Evolutionary conservation across 2,797 vertebrate species (phyloP).

Genomic region (Macropus fuliginosus): DNA sequence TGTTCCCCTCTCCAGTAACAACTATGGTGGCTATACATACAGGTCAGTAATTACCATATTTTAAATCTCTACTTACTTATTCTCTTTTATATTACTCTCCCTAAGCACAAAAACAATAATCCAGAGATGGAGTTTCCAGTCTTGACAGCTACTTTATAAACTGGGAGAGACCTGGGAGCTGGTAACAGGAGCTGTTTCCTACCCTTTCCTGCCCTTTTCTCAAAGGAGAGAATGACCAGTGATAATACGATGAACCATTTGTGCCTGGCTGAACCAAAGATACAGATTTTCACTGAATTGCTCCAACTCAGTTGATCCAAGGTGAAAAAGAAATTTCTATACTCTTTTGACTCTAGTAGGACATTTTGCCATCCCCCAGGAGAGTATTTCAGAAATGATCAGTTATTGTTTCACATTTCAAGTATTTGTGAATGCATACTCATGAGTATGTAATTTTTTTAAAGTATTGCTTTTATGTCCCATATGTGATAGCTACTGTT

Average conservation of each 20-base stretch:
- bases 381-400: neutral
- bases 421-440: neutral
- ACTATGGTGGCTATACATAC: neutral
- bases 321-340: neutral
- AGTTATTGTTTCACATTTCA: neutral
- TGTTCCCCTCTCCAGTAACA: neutral
- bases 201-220: neutral
- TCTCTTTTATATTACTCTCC: neutral
- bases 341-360: neutral
- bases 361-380: neutral
- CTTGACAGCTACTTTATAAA: neutral
- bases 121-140: neutral
- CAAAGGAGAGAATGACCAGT: neutral
- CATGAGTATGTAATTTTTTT: neutral
- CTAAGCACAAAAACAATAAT: neutral
- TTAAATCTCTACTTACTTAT: neutral
- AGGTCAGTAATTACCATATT: neutral
- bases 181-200: neutral
- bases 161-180: neutral
- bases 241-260: neutral
- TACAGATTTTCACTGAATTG: neutral
- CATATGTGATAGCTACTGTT: neutral
- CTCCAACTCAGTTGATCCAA: neutral
- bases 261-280: neutral
- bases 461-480: neutral